phyloP scores from a whole-genome alignment of 2,888 invertebrate genomes.

The Anodontia alba region DNA sequence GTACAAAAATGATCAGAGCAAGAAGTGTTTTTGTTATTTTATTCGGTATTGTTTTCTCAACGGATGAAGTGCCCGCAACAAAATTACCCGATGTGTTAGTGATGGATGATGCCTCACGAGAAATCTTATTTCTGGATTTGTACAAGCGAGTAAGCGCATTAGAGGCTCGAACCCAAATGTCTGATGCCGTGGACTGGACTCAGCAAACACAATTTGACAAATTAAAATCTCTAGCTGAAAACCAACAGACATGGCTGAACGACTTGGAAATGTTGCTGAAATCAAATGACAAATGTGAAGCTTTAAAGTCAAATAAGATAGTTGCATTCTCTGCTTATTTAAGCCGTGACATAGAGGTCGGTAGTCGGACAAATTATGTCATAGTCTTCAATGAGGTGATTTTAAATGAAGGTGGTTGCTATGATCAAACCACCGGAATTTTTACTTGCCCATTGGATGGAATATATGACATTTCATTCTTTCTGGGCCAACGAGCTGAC shows the following conservation, averaged over 20 bases:
- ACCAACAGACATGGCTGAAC: conserved; percentile 10
- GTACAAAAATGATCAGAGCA: too few species aligned
- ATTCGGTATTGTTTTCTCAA: too few species aligned
- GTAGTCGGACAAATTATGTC: neutral
- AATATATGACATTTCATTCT: conserved; percentile 17
- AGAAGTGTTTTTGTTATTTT: too few species aligned
- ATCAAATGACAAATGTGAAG: neutral
- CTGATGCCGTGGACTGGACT: conserved; percentile 2
- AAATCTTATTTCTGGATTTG: neutral
- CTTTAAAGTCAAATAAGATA: neutral
- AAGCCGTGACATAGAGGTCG: neutral
- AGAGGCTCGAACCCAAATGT: neutral
- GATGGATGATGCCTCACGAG: neutral
- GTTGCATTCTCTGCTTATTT: neutral
- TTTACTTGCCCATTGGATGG: conserved; percentile 15
- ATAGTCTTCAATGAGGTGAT: conserved; percentile 4
- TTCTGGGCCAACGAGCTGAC: neutral
- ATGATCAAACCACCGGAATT: neutral
- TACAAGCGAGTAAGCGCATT: neutral
- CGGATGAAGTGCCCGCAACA: neutral
- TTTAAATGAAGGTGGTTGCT: conserved; percentile 14
- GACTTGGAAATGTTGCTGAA: conserved; percentile 1
- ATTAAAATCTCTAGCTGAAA: neutral
- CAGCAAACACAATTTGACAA: conserved; percentile 11
- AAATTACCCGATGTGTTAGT: neutral